Conservation (phyloP, 2,113 vertebrate genomes). For the Rhagologus leucostigma region DNA sequence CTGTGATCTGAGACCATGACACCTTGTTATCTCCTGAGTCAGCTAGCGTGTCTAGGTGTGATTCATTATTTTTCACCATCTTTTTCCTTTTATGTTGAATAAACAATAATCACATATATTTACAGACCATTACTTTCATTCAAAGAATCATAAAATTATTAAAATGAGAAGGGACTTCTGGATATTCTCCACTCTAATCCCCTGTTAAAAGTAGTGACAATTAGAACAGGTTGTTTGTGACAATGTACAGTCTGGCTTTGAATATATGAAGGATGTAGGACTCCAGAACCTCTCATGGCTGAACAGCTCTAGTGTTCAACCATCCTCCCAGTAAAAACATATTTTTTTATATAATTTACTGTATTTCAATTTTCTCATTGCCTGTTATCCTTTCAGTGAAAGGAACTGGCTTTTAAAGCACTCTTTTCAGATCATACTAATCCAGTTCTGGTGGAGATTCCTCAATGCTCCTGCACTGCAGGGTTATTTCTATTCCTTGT, state of each 20-base stretch:
- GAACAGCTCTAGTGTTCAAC: background rate
- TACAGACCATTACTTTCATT: background rate
- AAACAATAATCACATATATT: background rate
- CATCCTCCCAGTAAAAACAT: background rate
- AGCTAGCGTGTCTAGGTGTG: background rate
- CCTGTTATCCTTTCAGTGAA: background rate
- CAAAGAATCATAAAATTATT: background rate
- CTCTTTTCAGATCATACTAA: background rate
- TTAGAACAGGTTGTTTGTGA: background rate
- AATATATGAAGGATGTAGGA: background rate
- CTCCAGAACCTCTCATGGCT: background rate
- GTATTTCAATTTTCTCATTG: background rate
- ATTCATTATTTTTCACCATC: background rate
- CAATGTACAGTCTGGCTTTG: background rate
- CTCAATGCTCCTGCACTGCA: background rate
- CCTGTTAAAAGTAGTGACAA: background rate
- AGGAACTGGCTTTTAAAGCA: background rate
- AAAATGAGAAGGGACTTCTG: background rate
- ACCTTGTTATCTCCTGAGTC: background rate
- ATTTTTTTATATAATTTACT: background rate
- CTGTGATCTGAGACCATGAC: background rate
- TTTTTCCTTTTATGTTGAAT: background rate
- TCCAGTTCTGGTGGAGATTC: background rate
- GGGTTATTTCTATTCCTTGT: background rate
- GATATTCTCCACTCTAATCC: background rate